phyloP scores from a whole-genome alignment of 2,797 vertebrate species.

The Jordanella pulchra region DNA sequence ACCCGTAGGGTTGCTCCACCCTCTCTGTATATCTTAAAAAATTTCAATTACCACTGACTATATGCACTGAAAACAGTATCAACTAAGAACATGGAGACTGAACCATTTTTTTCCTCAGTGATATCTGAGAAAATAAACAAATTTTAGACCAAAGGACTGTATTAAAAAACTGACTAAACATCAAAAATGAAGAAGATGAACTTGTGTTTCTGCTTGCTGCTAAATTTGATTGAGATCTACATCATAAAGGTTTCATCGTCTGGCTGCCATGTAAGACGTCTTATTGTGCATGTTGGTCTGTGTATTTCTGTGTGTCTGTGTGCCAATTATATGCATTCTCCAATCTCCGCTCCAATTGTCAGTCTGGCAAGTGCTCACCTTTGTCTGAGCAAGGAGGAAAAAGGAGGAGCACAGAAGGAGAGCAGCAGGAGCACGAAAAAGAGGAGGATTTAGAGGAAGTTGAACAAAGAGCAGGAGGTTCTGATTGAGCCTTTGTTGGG shows the following conservation, averaged over 20 bases:
- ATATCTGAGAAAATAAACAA: slow-evolving; percentile 56
- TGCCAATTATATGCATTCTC: slow-evolving; percentile 65
- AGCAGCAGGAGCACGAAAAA: slow-evolving; percentile 30
- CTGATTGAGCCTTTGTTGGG: slow-evolving; percentile 56
- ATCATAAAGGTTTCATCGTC: slow-evolving; percentile 68
- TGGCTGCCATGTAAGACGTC: slow-evolving; percentile 63
- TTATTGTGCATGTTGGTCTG: slow-evolving; percentile 54
- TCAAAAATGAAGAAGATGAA: slow-evolving; percentile 35
- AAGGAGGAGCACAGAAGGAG: slow-evolving; percentile 24
- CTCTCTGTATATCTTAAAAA: slow-evolving; percentile 30
- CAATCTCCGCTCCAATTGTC: slow-evolving; percentile 59
- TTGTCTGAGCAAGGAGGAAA: slow-evolving; percentile 53
- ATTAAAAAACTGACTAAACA: slow-evolving; percentile 53
- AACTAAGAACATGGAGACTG: slow-evolving; percentile 45
- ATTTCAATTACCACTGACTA: slow-evolving; percentile 44
- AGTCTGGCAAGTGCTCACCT: slow-evolving; percentile 68
- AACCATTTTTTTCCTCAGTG: slow-evolving; percentile 61
- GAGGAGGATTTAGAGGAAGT: slow-evolving; percentile 57
- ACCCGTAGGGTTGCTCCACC: slow-evolving; percentile 34
- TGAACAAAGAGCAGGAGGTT: slow-evolving; percentile 53
- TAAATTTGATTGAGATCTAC: slow-evolving; percentile 68
- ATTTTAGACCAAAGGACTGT: slow-evolving; percentile 41
- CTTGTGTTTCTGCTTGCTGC: slow-evolving; percentile 50
- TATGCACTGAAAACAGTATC: slow-evolving; percentile 34
- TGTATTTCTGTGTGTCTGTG: slow-evolving; percentile 24